A percentile compares a stretch with the other conserved stretches of the same genome.
These are phyloP conservation scores for Cryptotermes secundus DNA, from an alignment of 1,140 invertebrate genomes.

Conservation along the genomic window DNA sequence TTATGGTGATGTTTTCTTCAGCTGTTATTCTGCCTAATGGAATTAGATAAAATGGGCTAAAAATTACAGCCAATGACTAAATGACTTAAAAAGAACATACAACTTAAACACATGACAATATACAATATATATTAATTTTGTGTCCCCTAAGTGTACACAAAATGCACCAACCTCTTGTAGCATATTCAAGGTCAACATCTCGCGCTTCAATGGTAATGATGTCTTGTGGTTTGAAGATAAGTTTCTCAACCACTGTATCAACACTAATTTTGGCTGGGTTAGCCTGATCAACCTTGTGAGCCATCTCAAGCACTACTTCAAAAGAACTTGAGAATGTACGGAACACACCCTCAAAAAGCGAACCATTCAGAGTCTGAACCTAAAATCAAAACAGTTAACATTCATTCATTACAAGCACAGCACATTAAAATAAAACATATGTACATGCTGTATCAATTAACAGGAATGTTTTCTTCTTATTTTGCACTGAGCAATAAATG, in stretches of 20 bases:
- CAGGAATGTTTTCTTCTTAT: too few species aligned
- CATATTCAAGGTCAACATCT: constrained; percentile 85
- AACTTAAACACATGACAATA: too few species aligned
- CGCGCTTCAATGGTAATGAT: constrained; percentile 75
- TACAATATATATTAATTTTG: neutral
- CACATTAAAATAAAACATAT: neutral
- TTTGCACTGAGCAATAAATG: too few species aligned
- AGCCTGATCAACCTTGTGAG: constrained; percentile 73
- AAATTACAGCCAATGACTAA: too few species aligned
- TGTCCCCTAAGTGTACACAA: neutral
- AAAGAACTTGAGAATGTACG: constrained; percentile 81
- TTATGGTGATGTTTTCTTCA: too few species aligned
- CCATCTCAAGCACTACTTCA: constrained; percentile 81
- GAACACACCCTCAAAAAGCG: constrained; percentile 82
- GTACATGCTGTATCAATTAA: too few species aligned
- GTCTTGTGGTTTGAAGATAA: constrained; percentile 82
- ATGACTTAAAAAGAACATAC: too few species aligned
- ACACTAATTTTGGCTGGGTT: constrained; percentile 58
- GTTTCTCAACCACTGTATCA: constrained; percentile 73
- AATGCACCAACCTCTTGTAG: constrained; percentile 62
- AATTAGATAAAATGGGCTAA: too few species aligned
- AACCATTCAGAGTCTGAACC: constrained; percentile 76
- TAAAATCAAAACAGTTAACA: constrained; percentile 39
- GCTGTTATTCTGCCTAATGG: too few species aligned
- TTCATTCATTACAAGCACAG: neutral